Evolutionary conservation across 2,113 vertebrate species (phyloP), one percentile per base, ranked within the genome.

Genomic region (Sterna hirundo): DNA sequence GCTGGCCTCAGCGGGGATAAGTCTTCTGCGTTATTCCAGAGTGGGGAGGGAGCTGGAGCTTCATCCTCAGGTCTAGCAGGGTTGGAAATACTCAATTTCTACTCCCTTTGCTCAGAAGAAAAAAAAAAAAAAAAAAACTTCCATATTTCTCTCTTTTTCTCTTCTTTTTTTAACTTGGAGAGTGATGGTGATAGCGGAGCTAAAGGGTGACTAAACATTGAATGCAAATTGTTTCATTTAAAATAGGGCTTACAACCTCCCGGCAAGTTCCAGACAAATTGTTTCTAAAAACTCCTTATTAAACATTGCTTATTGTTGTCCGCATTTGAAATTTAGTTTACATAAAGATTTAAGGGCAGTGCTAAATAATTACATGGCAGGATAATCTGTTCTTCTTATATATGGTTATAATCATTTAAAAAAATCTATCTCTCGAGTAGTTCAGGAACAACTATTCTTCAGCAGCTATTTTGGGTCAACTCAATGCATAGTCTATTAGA

Each of bases 391-490:
- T 94, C 74, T 89, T 84, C 61, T 90, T 95, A 34, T 40, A 15
- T 61, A 69, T 76, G 55, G 60, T 62, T 90, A 66, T 15, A 83
- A 88, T 77, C 1, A 47, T 86, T 92, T 76, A 2, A 13, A 1
- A 42, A 77, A 74, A 83, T 75, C 62, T 81, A 27, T 84, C 75
- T 27, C n/a, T 51, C n/a, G 47, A 86, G 47, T 34, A 70, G 76
- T 71, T 94, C 79, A 93, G 93, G 47, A 93, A 65, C 70, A 93
- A 60, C 83, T 95, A 40, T 93, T 94, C 95, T 66, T 92, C 88
- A 83, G 76, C 51, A 96, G 96, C 94, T 97, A 97, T 96, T 96
- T 95, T 94, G 79, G 90, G 88, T 90, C 82, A 95, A 71, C 60
- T 93, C 96, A 74, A 93, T 92, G 90, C 93, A 81, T 77, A 95